Percentiles rank a stretch among this genome's conserved stretches.
These are phyloP conservation scores for Atrina japonica DNA, from an alignment of 2,888 invertebrate species.

Conservation along the genomic window DNA sequence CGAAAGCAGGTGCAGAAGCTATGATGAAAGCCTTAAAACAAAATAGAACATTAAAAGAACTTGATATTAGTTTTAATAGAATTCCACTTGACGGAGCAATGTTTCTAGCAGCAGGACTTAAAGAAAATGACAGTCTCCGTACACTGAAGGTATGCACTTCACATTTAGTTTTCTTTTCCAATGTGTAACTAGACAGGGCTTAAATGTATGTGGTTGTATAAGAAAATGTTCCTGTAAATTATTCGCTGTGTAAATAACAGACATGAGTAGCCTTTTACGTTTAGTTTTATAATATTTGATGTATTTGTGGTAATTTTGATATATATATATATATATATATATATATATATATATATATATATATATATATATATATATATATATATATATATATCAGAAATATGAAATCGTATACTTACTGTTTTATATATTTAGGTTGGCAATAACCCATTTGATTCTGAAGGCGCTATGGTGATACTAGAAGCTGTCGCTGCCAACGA, in stretches of 20 bases:
- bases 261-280: no score
- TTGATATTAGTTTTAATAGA: slow-evolving; percentile 76
- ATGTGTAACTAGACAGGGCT: neutral
- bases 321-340: no score
- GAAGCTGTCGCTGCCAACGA: slow-evolving; percentile 67
- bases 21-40: slow-evolving; percentile 70
- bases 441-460: slow-evolving; percentile 68
- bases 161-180: neutral
- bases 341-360: no score
- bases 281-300: no score
- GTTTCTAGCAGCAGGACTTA: slow-evolving; percentile 66
- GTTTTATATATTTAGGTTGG: no score
- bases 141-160: slow-evolving; percentile 35
- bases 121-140: slow-evolving; percentile 70
- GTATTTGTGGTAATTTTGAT: no score
- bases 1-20: slow-evolving; percentile 68
- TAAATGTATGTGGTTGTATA: no score
- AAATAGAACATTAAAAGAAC: slow-evolving; percentile 73
- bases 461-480: slow-evolving; percentile 67
- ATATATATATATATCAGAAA: no score
- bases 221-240: no score
- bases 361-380: no score
- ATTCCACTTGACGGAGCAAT: slow-evolving; percentile 72
- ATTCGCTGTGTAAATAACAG: no score
- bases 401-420: no score